These are phyloP conservation scores for Tribolium madens DNA, from an alignment of 1,140 invertebrate species.

Conservation along the genomic window DNA sequence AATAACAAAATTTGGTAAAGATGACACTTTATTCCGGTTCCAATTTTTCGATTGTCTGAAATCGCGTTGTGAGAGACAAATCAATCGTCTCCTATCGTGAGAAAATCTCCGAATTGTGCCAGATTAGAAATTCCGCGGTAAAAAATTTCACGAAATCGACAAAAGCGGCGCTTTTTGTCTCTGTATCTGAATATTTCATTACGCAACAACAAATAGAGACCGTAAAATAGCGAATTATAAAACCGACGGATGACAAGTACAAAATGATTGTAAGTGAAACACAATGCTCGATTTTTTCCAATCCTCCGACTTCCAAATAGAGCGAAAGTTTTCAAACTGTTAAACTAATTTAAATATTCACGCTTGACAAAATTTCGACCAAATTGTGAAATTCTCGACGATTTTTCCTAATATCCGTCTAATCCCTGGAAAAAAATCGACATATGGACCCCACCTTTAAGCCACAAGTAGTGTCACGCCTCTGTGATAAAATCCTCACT, in stretches of 20 bases:
- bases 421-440: neutral
- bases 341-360: constrained; percentile 44
- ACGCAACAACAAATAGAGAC: constrained; percentile 32
- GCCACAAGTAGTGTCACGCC: neutral
- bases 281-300: constrained; percentile 37
- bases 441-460: constrained; percentile 15
- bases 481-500: constrained; percentile 44
- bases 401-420: constrained; percentile 48
- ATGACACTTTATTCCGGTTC: no score
- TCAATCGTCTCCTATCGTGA: constrained; percentile 5
- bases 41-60: no score
- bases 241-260: constrained; percentile 30
- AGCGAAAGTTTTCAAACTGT: constrained; percentile 42
- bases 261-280: constrained; percentile 33
- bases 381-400: constrained; percentile 46
- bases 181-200: constrained; percentile 36
- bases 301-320: constrained; percentile 36
- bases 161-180: neutral
- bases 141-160: constrained; percentile 27
- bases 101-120: constrained; percentile 19
- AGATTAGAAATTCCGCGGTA: constrained; percentile 31
- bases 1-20: no score
- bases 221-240: constrained; percentile 34
- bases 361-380: constrained; percentile 41
- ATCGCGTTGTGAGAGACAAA: neutral